These are phyloP conservation scores for Cepaea nemoralis DNA, from an alignment of 1,140 invertebrate genomes.

Conservation along the genomic window DNA sequence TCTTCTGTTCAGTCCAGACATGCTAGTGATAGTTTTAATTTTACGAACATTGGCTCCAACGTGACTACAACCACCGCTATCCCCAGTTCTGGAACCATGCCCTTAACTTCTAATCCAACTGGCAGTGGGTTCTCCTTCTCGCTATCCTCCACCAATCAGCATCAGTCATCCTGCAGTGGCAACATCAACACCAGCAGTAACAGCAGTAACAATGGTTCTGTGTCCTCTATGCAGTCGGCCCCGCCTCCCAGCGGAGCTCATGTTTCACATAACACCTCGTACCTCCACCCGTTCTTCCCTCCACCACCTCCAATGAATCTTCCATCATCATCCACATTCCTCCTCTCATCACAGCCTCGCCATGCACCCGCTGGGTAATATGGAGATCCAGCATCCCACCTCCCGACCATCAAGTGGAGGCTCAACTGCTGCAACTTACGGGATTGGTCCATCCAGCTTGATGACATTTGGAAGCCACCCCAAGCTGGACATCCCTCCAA, in stretches of 20 bases:
- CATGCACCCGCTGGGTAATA: slow-evolving; percentile 35
- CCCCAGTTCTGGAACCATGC: slow-evolving; percentile 26
- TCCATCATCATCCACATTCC: slow-evolving; percentile 32
- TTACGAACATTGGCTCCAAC: slow-evolving; percentile 62
- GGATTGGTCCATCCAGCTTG: slow-evolving; percentile 29
- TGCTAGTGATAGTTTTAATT: slow-evolving; percentile 62
- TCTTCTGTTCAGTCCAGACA: slow-evolving; percentile 34
- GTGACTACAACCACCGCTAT: slow-evolving; percentile 54
- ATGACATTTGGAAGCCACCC: slow-evolving; percentile 37
- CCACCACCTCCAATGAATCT: slow-evolving; percentile 29
- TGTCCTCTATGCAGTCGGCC: slow-evolving; percentile 10
- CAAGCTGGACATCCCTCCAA: slow-evolving; percentile 37
- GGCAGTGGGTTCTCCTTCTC: slow-evolving; percentile 29
- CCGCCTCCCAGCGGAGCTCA: slow-evolving; percentile 49
- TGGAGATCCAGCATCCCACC: slow-evolving; percentile 36
- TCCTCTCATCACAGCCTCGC: slow-evolving; percentile 32
- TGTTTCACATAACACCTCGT: slow-evolving; percentile 39
- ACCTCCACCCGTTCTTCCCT: slow-evolving; percentile 34
- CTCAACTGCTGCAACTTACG: not conserved
- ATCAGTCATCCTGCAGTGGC: slow-evolving; percentile 31
- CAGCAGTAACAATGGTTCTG: slow-evolving; percentile 23
- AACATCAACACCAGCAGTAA: slow-evolving; percentile 29
- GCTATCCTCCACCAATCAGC: slow-evolving; percentile 10
- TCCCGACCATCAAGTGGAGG: slow-evolving; percentile 11
- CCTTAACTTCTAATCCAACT: slow-evolving; percentile 21